Conservation (phyloP, 2,797 vertebrate genomes). For the Telmatherina bonti region DNA sequence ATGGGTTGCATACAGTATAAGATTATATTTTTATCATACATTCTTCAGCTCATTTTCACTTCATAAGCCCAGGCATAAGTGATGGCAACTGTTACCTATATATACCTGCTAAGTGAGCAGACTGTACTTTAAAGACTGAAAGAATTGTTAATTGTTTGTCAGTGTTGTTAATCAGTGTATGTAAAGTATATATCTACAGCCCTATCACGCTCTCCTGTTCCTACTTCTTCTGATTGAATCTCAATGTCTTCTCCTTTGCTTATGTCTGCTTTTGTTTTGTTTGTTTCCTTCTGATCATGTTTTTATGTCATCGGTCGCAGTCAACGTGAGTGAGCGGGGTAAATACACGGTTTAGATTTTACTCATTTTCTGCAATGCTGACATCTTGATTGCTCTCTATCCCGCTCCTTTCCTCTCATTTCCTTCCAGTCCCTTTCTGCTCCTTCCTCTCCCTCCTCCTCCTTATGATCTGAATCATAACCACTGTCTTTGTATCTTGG, state of each 20-base stretch:
- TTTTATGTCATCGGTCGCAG: constrained; percentile 90
- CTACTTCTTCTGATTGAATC: constrained; percentile 80
- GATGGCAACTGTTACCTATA: constrained; percentile 75
- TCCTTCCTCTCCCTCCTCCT: constrained; percentile 11
- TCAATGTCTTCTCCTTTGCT: constrained; percentile 86
- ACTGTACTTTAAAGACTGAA: constrained; percentile 44
- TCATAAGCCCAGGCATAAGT: constrained; percentile 85
- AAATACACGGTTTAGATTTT: constrained; percentile 91
- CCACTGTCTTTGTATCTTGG: constrained; percentile 62
- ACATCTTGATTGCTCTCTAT: constrained; percentile 74
- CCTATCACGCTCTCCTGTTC: constrained; percentile 74
- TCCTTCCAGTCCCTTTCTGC: constrained; percentile 19
- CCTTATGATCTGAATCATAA: constrained; percentile 71
- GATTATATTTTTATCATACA: constrained; percentile 63
- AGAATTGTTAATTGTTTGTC: constrained; percentile 63
- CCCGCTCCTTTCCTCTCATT: constrained; percentile 44
- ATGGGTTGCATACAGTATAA: constrained; percentile 77
- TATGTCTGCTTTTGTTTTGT: constrained; percentile 85
- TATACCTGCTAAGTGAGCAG: constrained; percentile 60
- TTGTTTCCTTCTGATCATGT: constrained; percentile 88
- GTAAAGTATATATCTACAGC: constrained; percentile 60
- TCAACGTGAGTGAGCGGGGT: constrained; percentile 99
- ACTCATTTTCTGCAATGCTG: constrained; percentile 82
- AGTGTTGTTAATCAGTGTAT: constrained; percentile 73
- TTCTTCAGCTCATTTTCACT: constrained; percentile 70